These are phyloP conservation scores for Flabesymbios commensalis DNA, from an alignment of 2,888 invertebrate genomes.

Conservation along the genomic window DNA sequence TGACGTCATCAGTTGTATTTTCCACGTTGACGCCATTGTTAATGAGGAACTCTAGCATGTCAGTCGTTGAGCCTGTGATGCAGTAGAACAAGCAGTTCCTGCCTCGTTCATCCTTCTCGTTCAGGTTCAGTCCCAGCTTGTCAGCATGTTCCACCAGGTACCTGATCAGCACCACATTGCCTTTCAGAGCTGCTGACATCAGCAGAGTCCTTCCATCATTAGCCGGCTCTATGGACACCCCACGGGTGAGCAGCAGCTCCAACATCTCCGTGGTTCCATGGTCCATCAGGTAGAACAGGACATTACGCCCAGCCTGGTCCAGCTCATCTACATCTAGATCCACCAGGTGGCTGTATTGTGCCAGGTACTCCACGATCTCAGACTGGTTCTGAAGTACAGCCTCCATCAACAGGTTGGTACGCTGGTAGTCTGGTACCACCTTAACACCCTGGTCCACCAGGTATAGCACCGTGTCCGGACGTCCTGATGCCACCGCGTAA, in stretches of 20 bases:
- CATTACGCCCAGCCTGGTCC: conserved; percentile 27
- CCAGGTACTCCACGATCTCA: conserved; percentile 28
- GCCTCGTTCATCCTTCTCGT: conserved; percentile 29
- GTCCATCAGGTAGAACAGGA: conserved; percentile 23
- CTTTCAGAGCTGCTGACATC: conserved; percentile 31
- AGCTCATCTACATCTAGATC: conserved; percentile 9
- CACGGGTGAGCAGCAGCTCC: conserved; percentile 19
- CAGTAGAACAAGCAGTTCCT: conserved; percentile 34
- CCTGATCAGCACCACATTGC: conserved; percentile 18
- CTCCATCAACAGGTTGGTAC: conserved; percentile 32
- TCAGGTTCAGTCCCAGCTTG: conserved; percentile 28
- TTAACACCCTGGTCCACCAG: conserved; percentile 27
- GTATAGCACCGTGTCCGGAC: conserved; percentile 21
- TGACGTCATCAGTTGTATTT: conserved; percentile 27
- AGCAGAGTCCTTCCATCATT: conserved; percentile 31
- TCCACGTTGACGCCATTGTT: conserved; percentile 18
- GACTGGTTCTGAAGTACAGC: conserved; percentile 11
- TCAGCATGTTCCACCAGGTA: conserved; percentile 26
- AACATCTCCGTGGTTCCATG: conserved; percentile 10
- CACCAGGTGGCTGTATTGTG: conserved; percentile 10
- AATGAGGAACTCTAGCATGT: conserved; percentile 24
- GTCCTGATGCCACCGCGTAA: conserved; percentile 29
- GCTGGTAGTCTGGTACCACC: conserved; percentile 20
- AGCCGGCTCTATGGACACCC: conserved; percentile 13
- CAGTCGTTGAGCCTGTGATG: conserved; percentile 27